Evolutionary conservation across 2,113 vertebrate genomes (phyloP).

Genomic region (Grammomys dolichurus): DNA sequence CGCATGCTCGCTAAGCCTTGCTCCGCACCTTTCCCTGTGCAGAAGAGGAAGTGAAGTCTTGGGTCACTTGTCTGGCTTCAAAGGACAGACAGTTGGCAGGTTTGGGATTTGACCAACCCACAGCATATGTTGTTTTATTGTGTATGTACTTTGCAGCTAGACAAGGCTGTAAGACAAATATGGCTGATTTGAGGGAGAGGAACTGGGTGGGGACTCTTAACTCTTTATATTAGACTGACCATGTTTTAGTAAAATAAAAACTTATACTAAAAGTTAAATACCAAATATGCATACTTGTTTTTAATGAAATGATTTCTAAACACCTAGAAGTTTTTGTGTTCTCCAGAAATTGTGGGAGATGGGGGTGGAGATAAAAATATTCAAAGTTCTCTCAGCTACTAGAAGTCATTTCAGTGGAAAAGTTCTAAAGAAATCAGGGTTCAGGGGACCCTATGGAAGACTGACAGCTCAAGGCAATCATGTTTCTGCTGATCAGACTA

Average conservation of each 20-base stretch:
- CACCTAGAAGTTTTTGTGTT: not conserved
- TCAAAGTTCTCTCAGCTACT: slow-evolving; percentile 24
- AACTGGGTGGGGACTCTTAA: not conserved
- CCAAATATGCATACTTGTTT: slow-evolving; percentile 18
- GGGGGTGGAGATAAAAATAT: not conserved
- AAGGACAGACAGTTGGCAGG: slow-evolving; percentile 3
- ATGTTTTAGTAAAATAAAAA: slow-evolving; percentile 44
- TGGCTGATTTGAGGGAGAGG: not conserved
- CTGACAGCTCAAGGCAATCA: not conserved
- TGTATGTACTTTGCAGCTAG: not conserved
- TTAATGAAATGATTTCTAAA: slow-evolving; percentile 50
- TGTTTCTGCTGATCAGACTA: slow-evolving; percentile 28
- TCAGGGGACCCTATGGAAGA: not conserved
- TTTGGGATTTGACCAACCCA: not conserved
- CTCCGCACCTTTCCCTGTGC: not conserved
- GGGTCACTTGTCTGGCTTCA: slow-evolving; percentile 20
- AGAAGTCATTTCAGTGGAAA: slow-evolving; percentile 43
- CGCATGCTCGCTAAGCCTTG: not conserved
- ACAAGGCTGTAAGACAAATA: not conserved
- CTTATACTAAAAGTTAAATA: not conserved
- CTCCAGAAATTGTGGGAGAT: not conserved
- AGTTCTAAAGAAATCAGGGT: not conserved
- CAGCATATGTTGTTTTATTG: slow-evolving; percentile 51
- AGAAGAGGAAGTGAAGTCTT: not conserved
- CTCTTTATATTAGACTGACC: slow-evolving; percentile 27